Evolutionary conservation across 2,888 invertebrate species (phyloP).

Genomic region (Apamea sordens): DNA sequence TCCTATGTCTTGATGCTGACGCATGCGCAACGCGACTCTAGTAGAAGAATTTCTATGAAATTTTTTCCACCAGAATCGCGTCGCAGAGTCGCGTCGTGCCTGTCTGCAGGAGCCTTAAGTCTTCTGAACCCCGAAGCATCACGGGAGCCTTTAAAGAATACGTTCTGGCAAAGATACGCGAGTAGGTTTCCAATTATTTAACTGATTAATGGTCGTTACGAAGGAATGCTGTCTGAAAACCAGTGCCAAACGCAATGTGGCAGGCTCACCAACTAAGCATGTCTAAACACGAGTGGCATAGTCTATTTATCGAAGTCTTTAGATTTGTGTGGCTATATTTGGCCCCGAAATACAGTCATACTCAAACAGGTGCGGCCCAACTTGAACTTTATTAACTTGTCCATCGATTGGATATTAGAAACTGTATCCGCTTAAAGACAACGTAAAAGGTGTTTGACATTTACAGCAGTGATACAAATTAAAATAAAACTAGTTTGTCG

Average conservation of each 20-base stretch:
- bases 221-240: not conserved
- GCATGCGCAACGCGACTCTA: no score
- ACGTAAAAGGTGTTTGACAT: slow-evolving; percentile 47
- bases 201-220: not conserved
- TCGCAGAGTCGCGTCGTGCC: no score
- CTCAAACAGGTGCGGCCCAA: slow-evolving; percentile 14
- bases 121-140: no score
- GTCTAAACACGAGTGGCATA: not conserved
- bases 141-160: not conserved
- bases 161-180: not conserved
- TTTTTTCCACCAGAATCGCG: no score
- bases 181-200: not conserved
- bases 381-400: slow-evolving; percentile 26
- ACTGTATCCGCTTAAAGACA: slow-evolving; percentile 21
- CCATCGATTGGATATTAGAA: slow-evolving; percentile 25
- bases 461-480: slow-evolving; percentile 37
- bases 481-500: slow-evolving; percentile 51
- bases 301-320: not conserved
- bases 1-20: not conserved
- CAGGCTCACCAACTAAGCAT: no score
- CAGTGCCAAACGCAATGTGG: not conserved
- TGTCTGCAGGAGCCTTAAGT: no score
- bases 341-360: slow-evolving; percentile 4
- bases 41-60: no score
- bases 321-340: not conserved